A percentile compares a stretch with the other conserved stretches of the same genome.
These are phyloP conservation scores for Greenwoodochromis staneri DNA, from an alignment of 2,113 vertebrate genomes.

Conservation along the genomic window DNA sequence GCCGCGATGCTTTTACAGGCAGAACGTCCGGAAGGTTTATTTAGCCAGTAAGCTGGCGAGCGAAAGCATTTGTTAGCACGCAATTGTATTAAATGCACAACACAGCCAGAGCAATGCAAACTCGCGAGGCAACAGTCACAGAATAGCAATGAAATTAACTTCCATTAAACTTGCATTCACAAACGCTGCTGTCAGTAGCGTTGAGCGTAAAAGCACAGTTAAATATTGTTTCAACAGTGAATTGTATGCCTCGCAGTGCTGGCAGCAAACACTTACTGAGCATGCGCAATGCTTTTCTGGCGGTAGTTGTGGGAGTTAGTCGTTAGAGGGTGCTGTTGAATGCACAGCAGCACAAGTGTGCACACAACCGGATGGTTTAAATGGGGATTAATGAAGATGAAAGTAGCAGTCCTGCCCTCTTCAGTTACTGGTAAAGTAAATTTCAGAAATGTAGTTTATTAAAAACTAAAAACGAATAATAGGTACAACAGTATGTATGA, in stretches of 20 bases:
- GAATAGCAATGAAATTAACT: background rate
- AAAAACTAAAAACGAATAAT: background rate
- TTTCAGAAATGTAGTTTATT: background rate
- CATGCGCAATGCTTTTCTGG: background rate
- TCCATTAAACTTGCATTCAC: background rate
- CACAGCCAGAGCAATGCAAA: background rate
- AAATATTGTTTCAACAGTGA: background rate
- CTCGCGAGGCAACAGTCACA: background rate
- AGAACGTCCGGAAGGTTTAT: background rate
- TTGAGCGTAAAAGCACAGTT: background rate
- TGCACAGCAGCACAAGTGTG: too few species aligned
- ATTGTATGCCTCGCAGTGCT: background rate
- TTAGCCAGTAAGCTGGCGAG: background rate
- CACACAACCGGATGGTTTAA: background rate
- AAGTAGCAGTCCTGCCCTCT: background rate
- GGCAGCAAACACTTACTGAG: background rate
- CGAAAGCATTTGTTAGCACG: background rate
- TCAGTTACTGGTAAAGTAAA: background rate
- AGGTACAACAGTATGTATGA: background rate
- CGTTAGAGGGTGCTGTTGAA: slow-evolving; percentile 12
- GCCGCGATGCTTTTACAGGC: background rate
- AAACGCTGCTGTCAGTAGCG: background rate
- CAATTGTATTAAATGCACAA: background rate
- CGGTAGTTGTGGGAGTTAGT: background rate
- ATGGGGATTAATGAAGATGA: background rate